Evolutionary conservation across 92 coral and sea anemone genomes (phyloP).

Genomic region (Zoanthus gigantus): DNA sequence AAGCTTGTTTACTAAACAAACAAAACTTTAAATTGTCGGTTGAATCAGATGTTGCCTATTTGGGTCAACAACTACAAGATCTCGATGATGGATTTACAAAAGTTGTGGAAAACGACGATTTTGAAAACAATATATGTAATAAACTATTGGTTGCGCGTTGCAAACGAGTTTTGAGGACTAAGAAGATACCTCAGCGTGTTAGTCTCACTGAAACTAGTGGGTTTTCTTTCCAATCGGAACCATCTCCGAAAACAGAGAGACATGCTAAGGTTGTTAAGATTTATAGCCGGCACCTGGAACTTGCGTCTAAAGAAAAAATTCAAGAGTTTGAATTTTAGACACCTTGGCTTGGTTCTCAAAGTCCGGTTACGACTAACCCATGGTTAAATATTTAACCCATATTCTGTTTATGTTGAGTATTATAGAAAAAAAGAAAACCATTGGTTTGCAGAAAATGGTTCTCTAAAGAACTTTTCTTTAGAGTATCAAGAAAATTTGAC

Average conservation of each 20-base stretch:
- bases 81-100: constrained; percentile 23
- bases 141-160: constrained; percentile 28
- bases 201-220: background rate
- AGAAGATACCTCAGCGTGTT: background rate
- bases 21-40: background rate
- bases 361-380: too few relatives aligned
- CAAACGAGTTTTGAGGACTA: constrained; percentile 7
- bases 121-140: constrained; percentile 14
- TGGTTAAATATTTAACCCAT: too few relatives aligned
- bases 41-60: constrained; percentile 25
- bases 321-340: constrained; percentile 22
- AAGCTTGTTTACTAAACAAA: background rate
- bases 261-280: background rate
- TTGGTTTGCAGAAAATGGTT: too few relatives aligned
- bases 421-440: too few relatives aligned
- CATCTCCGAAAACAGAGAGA: background rate
- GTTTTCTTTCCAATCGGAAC: background rate
- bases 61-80: constrained; percentile 19
- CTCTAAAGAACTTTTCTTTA: too few relatives aligned
- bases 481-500: too few relatives aligned
- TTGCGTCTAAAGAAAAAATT: constrained; percentile 1
- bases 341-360: too few relatives aligned
- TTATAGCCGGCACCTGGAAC: constrained; percentile 31
- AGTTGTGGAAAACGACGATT: constrained; percentile 30
- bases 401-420: too few relatives aligned